These are phyloP conservation scores for Conus canariensis DNA, from an alignment of 2,888 invertebrate species.

Conservation along the genomic window DNA sequence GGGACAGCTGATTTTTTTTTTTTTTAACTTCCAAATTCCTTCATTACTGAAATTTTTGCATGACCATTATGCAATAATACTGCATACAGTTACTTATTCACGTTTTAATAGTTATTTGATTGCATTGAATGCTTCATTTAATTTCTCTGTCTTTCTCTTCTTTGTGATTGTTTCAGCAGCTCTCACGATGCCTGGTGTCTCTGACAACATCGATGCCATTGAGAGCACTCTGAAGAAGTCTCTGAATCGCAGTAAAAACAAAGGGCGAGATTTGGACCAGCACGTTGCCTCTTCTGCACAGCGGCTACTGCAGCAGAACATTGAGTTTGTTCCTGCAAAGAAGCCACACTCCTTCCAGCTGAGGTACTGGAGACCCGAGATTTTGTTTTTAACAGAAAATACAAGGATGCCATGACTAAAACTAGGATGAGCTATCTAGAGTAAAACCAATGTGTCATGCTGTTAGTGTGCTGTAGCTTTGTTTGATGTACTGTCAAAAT, in stretches of 20 bases:
- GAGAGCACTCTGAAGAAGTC: conserved; percentile 20
- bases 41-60: too few species aligned
- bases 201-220: conserved; percentile 2
- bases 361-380: background rate
- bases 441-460: too few species aligned
- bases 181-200: conserved; percentile 8
- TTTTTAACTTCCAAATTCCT: too few species aligned
- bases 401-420: too few species aligned
- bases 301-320: conserved; percentile 7
- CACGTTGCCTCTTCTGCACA: conserved; percentile 23
- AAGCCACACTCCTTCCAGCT: conserved; percentile 15
- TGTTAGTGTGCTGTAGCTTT: too few species aligned
- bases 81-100: too few species aligned
- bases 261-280: conserved; percentile 17
- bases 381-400: too few species aligned
- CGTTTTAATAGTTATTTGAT: background rate
- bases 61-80: too few species aligned
- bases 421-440: too few species aligned
- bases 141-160: background rate
- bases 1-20: too few species aligned
- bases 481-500: too few species aligned
- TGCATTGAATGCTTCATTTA: background rate
- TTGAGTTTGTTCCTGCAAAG: conserved; percentile 28
- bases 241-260: background rate
- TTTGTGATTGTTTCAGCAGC: background rate